phyloP scores from a whole-genome alignment of 2,888 invertebrate species.

The Chorisops tibialis region DNA sequence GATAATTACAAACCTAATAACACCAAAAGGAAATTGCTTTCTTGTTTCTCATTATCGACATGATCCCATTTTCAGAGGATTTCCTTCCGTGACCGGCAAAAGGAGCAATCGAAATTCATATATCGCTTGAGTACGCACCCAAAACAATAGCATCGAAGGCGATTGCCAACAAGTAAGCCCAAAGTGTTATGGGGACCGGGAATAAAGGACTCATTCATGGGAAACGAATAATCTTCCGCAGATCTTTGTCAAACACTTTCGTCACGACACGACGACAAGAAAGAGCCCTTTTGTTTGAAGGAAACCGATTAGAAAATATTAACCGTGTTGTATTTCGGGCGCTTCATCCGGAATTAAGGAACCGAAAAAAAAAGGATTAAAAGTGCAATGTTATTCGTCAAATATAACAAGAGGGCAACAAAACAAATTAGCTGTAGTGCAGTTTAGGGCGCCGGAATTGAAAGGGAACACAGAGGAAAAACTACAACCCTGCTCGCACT shows the following conservation, averaged over 20 bases:
- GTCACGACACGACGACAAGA: not conserved
- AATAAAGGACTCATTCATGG: constrained; percentile 7
- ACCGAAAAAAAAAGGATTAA: not conserved
- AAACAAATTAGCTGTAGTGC: not conserved
- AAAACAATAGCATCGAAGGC: too few relatives aligned
- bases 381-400: not conserved
- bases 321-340: not conserved
- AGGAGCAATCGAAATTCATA: too few relatives aligned
- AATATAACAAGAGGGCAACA: too few relatives aligned
- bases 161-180: too few relatives aligned
- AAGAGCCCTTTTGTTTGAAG: not conserved
- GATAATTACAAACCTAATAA: too few relatives aligned
- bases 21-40: too few relatives aligned
- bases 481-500: not conserved
- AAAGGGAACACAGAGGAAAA: not conserved
- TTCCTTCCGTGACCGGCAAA: too few relatives aligned
- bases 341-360: not conserved
- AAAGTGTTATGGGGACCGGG: too few relatives aligned
- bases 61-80: too few relatives aligned
- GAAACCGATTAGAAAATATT: constrained; percentile 1
- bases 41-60: too few relatives aligned
- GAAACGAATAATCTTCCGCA: constrained; percentile 12
- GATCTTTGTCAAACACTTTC: not conserved
- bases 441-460: not conserved
- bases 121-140: too few relatives aligned